A percentile compares a stretch with the other conserved stretches of the same genome.
Evolutionary conservation across 1,140 invertebrate genomes (phyloP).

Genomic region (Papilio machaon): DNA sequence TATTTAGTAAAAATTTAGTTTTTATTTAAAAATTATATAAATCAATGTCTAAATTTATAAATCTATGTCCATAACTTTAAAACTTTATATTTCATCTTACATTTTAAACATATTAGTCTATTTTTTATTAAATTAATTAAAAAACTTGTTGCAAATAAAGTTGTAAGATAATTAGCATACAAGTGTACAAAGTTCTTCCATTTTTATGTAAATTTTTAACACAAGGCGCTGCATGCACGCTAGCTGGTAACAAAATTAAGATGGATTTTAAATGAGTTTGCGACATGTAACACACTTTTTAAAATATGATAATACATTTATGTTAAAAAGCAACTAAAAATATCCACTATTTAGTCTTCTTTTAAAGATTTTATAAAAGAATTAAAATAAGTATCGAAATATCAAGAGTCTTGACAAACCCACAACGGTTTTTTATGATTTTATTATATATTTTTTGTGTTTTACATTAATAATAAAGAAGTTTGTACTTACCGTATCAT

Average conservation of each 20-base stretch:
- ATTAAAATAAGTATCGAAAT: too few species aligned
- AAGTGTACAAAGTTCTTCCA: not conserved
- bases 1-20: too few species aligned
- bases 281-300: not conserved
- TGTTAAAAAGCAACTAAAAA: not conserved
- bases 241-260: not conserved
- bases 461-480: too few species aligned
- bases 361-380: not conserved
- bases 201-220: slow-evolving; percentile 12
- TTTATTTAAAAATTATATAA: too few species aligned
- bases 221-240: not conserved
- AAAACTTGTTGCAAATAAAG: not conserved
- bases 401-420: too few species aligned
- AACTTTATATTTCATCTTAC: not conserved
- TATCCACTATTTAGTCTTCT: not conserved
- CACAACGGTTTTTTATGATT: too few species aligned
- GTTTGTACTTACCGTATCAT: too few species aligned
- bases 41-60: too few species aligned
- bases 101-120: not conserved
- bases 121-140: not conserved
- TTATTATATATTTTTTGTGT: too few species aligned
- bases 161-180: not conserved
- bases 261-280: slow-evolving; percentile 8
- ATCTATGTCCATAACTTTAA: too few species aligned
- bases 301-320: not conserved